These are phyloP conservation scores for Mesaphorura yosii DNA, from an alignment of 1,140 invertebrate genomes.

Conservation along the genomic window DNA sequence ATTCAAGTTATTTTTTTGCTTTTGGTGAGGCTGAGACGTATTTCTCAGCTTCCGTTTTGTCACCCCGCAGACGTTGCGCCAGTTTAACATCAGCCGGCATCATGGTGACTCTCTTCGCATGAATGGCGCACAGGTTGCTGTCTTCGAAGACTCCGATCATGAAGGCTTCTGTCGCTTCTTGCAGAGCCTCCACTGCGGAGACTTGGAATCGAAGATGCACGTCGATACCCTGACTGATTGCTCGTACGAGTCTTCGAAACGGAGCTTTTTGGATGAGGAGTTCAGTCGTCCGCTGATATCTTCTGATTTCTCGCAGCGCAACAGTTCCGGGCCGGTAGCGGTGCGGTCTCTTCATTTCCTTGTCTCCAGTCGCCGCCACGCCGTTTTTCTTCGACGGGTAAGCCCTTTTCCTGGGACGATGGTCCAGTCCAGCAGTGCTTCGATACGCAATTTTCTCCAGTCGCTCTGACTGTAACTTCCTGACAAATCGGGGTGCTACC, in stretches of 20 bases:
- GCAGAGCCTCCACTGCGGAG: slow-evolving; percentile 37
- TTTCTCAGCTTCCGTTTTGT: too few species aligned
- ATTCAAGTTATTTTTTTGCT: too few species aligned
- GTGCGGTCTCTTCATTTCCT: too few species aligned
- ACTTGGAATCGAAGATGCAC: slow-evolving; percentile 46
- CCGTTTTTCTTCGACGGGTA: too few species aligned
- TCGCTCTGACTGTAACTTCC: too few species aligned
- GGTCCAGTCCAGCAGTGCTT: too few species aligned
- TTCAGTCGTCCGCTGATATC: slow-evolving; percentile 64
- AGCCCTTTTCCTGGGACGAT: too few species aligned
- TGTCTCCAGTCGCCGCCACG: too few species aligned
- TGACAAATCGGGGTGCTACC: too few species aligned
- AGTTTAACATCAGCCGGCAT: slow-evolving; percentile 71
- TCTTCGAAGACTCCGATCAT: slow-evolving; percentile 63
- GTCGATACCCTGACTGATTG: slow-evolving; percentile 69
- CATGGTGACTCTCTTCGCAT: slow-evolving; percentile 61
- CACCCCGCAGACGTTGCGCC: slow-evolving; percentile 57
- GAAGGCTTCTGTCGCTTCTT: slow-evolving; percentile 84
- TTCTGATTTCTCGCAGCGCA: slow-evolving; percentile 47
- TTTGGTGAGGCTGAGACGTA: too few species aligned
- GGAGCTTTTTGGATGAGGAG: slow-evolving; percentile 52
- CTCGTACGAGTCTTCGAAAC: slow-evolving; percentile 60
- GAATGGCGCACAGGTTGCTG: slow-evolving; percentile 51
- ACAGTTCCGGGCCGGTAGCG: slow-evolving; percentile 51
- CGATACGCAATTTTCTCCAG: too few species aligned